A percentile compares a stretch with the other conserved stretches of the same genome.
These are phyloP conservation scores for Pseudomyrmex flavicornis DNA, from an alignment of 1,140 invertebrate genomes.

Conservation along the genomic window DNA sequence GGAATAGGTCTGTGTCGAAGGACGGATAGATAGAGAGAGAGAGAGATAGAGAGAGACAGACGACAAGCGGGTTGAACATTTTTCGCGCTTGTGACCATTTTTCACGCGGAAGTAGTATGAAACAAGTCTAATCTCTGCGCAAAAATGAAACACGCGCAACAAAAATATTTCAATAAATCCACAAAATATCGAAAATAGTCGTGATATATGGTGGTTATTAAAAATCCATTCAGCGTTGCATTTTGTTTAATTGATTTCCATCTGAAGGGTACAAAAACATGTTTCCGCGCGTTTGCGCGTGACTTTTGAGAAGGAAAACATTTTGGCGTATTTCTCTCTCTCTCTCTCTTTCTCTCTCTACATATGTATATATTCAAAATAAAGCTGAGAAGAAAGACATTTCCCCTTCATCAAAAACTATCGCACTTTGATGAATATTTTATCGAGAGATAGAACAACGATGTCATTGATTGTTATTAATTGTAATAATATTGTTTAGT, in stretches of 20 bases:
- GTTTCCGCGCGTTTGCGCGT: not conserved
- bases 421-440: constrained; percentile 11
- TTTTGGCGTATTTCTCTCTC: not conserved
- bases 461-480: constrained; percentile 12
- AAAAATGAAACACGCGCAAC: constrained; percentile 34
- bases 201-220: constrained; percentile 49
- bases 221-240: constrained; percentile 24
- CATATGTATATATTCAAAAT: not conserved
- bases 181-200: constrained; percentile 20
- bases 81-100: constrained; percentile 36
- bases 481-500: constrained; percentile 34
- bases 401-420: not conserved
- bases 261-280: constrained; percentile 35
- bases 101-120: constrained; percentile 24
- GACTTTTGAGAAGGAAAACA: not conserved
- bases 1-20: constrained; percentile 71
- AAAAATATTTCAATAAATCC: constrained; percentile 58
- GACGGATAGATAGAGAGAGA: not conserved
- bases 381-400: not conserved
- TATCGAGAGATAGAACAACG: not conserved
- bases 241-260: constrained; percentile 43
- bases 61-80: constrained; percentile 24
- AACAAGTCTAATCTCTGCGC: constrained; percentile 13
- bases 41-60: no score
- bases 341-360: no score